Conservation (phyloP, 2,797 vertebrate species). For the Enteromius afrohamiltoni region DNA sequence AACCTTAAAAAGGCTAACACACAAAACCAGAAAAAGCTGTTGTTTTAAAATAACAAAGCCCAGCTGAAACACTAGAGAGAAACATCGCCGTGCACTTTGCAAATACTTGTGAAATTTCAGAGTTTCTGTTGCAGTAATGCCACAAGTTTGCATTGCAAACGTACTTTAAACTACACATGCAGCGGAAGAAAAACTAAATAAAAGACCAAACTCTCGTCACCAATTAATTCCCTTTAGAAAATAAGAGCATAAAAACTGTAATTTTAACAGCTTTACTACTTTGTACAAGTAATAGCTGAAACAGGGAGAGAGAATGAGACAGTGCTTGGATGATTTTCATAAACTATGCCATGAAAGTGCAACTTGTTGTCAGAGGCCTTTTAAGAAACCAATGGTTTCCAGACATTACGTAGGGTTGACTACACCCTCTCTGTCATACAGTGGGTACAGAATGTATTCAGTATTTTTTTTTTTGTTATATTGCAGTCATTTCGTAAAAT, state of each 20-base stretch:
- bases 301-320: not conserved
- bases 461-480: no score
- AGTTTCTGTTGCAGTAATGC: conserved; percentile 19
- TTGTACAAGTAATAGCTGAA: not conserved
- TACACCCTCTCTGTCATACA: conserved; percentile 9
- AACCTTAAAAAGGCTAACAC: not conserved
- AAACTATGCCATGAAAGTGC: not conserved
- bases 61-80: not conserved
- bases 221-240: not conserved
- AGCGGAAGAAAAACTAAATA: not conserved
- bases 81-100: conserved; percentile 9
- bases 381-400: conserved; percentile 51
- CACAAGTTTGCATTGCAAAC: conserved; percentile 52
- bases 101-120: conserved; percentile 43
- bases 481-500: no score
- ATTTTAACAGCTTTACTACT: not conserved
- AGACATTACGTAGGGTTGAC: conserved; percentile 37
- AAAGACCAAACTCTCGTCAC: not conserved
- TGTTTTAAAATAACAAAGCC: conserved; percentile 1
- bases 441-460: no score
- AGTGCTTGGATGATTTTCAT: not conserved
- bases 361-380: conserved; percentile 3
- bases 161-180: conserved; percentile 24
- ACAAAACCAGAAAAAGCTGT: not conserved
- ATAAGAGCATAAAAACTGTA: not conserved